phyloP scores from a whole-genome alignment of 2,797 vertebrate genomes.

The Mus spretus region DNA sequence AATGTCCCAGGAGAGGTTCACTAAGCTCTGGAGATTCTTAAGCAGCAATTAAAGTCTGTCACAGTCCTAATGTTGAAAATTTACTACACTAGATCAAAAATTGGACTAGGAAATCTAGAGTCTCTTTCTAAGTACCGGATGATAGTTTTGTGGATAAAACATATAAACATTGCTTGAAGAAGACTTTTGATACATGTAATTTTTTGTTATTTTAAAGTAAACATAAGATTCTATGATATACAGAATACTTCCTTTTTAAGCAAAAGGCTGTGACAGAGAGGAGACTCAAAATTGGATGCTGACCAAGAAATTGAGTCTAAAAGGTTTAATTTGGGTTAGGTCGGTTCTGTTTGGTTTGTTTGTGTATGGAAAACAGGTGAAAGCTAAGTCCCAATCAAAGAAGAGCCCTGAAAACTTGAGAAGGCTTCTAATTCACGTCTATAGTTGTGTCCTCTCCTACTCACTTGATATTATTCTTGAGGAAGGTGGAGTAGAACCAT shows the following conservation, averaged over 20 bases:
- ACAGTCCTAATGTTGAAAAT: conserved; percentile 27
- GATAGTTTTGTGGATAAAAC: conserved; percentile 47
- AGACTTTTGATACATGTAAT: conserved; percentile 3
- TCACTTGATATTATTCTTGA: neutral
- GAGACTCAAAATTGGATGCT: neutral
- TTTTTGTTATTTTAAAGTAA: neutral
- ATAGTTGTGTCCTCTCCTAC: neutral
- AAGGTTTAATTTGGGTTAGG: neutral
- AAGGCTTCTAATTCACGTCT: neutral
- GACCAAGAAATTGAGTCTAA: neutral
- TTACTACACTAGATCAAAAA: neutral
- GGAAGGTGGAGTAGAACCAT: neutral
- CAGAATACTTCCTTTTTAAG: neutral
- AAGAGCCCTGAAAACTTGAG: neutral
- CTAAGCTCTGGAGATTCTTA: neutral
- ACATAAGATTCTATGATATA: neutral
- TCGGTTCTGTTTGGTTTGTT: neutral
- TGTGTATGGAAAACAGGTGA: neutral
- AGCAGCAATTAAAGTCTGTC: neutral
- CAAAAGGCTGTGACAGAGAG: neutral
- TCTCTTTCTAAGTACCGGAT: conserved; percentile 17
- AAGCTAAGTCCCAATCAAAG: neutral
- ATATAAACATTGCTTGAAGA: neutral
- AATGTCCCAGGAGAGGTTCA: neutral
- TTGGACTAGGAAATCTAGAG: neutral